phyloP scores from a whole-genome alignment of 1,140 invertebrate genomes.

The Lasioglossum albipes region DNA sequence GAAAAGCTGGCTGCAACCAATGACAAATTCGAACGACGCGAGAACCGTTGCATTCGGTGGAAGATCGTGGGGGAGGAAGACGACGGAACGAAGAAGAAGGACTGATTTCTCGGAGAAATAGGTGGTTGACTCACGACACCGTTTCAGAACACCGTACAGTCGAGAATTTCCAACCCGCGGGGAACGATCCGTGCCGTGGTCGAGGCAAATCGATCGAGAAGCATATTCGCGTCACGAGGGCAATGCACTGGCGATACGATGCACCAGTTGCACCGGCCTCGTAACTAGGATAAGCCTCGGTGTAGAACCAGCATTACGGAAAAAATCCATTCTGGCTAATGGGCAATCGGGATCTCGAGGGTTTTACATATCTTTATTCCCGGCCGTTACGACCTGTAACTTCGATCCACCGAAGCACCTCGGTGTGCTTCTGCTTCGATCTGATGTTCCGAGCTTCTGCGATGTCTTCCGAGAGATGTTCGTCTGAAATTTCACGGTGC shows the following conservation, averaged over 20 bases:
- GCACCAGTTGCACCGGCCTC: slow-evolving; percentile 58
- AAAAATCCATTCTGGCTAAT: neutral
- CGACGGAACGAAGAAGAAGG: neutral
- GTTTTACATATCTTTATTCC: neutral
- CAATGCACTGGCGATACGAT: slow-evolving; percentile 63
- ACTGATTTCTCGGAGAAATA: neutral
- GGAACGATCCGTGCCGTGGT: slow-evolving; percentile 41
- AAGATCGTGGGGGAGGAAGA: too few species aligned
- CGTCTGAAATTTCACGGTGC: too few species aligned
- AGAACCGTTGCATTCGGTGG: too few species aligned
- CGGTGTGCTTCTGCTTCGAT: neutral
- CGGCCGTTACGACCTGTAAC: neutral
- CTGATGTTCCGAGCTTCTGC: neutral
- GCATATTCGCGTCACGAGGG: slow-evolving; percentile 60
- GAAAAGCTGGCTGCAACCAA: too few species aligned
- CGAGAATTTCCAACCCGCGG: slow-evolving; percentile 28
- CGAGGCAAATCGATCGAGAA: slow-evolving; percentile 59
- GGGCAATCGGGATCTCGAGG: neutral
- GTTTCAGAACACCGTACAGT: slow-evolving; percentile 2
- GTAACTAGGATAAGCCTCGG: slow-evolving; percentile 48
- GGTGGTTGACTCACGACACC: neutral
- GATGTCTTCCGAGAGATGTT: too few species aligned
- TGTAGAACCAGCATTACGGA: slow-evolving; percentile 16
- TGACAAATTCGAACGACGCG: too few species aligned
- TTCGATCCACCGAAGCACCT: neutral